Conservation (phyloP, 53 echinoderm and acorn worm genomes). For the Stichopus horrens region DNA sequence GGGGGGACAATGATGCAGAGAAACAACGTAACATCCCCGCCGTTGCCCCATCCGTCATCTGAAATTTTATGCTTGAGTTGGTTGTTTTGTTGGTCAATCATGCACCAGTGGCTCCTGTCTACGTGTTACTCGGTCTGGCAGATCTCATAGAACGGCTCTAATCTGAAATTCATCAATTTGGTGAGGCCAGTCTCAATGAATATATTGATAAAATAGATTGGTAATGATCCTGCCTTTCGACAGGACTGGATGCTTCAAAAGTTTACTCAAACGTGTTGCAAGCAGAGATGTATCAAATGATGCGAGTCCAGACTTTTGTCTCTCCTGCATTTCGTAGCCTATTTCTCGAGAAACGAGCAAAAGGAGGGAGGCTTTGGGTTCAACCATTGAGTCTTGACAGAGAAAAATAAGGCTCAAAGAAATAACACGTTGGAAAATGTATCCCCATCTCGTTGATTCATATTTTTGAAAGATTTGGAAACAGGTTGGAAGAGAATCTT, state of each 20-base stretch:
- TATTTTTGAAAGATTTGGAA: background rate
- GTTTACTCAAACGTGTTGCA: background rate
- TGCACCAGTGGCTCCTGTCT: slow-evolving; percentile 28
- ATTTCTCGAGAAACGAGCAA: slow-evolving; percentile 7
- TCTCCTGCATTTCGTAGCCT: slow-evolving; percentile 23
- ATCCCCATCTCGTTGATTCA: no score
- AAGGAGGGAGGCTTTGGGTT: background rate
- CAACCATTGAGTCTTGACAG: background rate
- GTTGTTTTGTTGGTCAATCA: slow-evolving; percentile 32
- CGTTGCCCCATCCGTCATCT: slow-evolving; percentile 22
- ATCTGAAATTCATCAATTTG: slow-evolving; percentile 38
- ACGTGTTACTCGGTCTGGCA: slow-evolving; percentile 25
- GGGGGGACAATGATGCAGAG: background rate
- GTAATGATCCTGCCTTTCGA: slow-evolving; percentile 25
- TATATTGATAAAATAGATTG: slow-evolving; percentile 31
- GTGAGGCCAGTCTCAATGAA: slow-evolving; percentile 26
- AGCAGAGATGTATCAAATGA: slow-evolving; percentile 33
- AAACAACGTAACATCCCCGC: background rate
- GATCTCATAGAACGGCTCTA: slow-evolving; percentile 17
- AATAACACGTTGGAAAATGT: background rate
- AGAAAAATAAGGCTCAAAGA: background rate
- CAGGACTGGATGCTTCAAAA: slow-evolving; percentile 5
- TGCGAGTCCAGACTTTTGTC: slow-evolving; percentile 25
- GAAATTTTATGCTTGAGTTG: slow-evolving; percentile 29
- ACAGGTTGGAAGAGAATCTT: background rate